Evolutionary conservation across 2,888 invertebrate species (phyloP).

Genomic region (Anoncus sp.): DNA sequence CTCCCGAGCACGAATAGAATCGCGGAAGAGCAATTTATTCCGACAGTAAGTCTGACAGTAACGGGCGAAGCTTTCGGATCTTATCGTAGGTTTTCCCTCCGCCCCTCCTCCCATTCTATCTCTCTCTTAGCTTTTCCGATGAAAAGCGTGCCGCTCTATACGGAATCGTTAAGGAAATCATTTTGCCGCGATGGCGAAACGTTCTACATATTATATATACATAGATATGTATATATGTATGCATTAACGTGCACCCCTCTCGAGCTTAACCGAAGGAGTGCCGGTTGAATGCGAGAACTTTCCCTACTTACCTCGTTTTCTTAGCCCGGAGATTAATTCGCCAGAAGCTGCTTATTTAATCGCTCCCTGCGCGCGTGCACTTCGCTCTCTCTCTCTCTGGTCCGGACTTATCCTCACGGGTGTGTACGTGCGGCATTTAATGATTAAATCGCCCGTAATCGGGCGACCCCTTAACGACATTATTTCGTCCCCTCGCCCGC

Average conservation of each 20-base stretch:
- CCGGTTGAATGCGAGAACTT: constrained; percentile 36
- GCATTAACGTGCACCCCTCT: neutral
- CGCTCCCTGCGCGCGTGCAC: constrained; percentile 11
- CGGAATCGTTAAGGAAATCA: constrained; percentile 60
- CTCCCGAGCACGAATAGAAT: constrained; percentile 44
- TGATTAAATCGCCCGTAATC: constrained; percentile 19
- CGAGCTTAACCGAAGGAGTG: neutral
- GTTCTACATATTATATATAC: constrained; percentile 12
- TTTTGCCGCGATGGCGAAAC: constrained; percentile 51
- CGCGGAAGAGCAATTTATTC: constrained; percentile 64
- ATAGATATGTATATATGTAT: neutral
- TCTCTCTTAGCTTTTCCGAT: constrained; percentile 7
- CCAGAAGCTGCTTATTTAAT: constrained; percentile 38
- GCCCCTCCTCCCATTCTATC: neutral
- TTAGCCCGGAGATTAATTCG: constrained; percentile 50
- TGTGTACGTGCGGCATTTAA: neutral
- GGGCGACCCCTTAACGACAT: neutral
- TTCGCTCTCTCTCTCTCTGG: neutral
- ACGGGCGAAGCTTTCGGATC: constrained; percentile 62
- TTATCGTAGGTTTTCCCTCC: constrained; percentile 48
- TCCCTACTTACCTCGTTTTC: constrained; percentile 44
- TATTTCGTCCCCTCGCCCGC: neutral
- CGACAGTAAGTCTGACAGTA: constrained; percentile 65
- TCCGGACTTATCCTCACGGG: neutral
- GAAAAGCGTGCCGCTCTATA: constrained; percentile 6